These are phyloP conservation scores for Microchrysa polita DNA, from an alignment of 2,888 invertebrate genomes.

Conservation along the genomic window DNA sequence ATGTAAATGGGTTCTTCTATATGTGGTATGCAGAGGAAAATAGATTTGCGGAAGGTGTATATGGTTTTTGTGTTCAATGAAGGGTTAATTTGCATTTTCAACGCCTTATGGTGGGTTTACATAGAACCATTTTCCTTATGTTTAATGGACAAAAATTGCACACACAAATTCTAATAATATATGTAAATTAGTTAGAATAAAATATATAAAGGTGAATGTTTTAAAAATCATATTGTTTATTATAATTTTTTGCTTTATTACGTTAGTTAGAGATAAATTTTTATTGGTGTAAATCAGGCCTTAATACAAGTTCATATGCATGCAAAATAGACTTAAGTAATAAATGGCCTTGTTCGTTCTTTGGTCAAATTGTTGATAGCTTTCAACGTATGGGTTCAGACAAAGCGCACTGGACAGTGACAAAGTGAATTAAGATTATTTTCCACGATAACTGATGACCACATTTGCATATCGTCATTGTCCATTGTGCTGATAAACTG, in stretches of 20 bases:
- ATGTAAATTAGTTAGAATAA: no score
- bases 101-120: not conserved
- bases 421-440: slow-evolving; percentile 10
- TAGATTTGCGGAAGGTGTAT: not conserved
- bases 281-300: not conserved
- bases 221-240: no score
- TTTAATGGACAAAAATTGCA: no score
- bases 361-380: not conserved
- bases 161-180: no score
- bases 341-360: not conserved
- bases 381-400: not conserved
- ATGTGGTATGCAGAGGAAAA: slow-evolving; percentile 3
- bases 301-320: not conserved
- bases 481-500: slow-evolving; percentile 45
- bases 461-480: slow-evolving; percentile 47
- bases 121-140: no score
- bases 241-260: no score
- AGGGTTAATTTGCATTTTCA: slow-evolving; percentile 19
- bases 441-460: slow-evolving; percentile 47
- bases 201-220: no score
- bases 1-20: not conserved
- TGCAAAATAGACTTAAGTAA: not conserved
- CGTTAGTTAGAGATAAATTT: no score
- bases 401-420: not conserved
- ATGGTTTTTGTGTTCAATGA: not conserved